Evolutionary conservation across 2,113 vertebrate genomes (phyloP), one percentile per base, ranked within the genome.

Genomic region (Embiotoca jacksoni): DNA sequence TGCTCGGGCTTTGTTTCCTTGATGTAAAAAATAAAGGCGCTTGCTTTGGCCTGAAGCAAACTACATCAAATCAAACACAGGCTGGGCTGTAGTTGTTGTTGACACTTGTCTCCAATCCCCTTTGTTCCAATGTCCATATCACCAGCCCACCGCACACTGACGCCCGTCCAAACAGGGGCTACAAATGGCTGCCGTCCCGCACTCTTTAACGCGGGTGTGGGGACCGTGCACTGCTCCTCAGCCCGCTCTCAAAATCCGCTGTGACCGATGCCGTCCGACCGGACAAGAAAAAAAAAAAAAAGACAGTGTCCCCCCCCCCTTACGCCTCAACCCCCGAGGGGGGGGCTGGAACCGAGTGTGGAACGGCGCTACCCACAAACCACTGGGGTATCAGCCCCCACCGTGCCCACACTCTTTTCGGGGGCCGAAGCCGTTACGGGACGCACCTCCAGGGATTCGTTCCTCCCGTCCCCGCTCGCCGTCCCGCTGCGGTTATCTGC

Each of bases 101-200:
- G 81, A 86, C 76, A 82, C 76, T 90, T 69, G 76, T 89, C 78
- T 85, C 23, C 88, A 87, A 92, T 92, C 90, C 81, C 58, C 64
- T 92, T 92, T 90, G 86, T 92, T 90, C 85, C 88, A 54, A 84
- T 49, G 82, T 89, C 85, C 75, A 65, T 92, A 91, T 92, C 90
- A 46, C 23, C 80, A 75, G 39, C 87, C 87, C 87, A 85, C 83
- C 37, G 61, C 79, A 50, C 76, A n/a, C 81, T 62, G 47, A 72
- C 39, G 80, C 73, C 78, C 61, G 84, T 87, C 90, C 89, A 89
- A 92, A 77, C 88, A 84, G 52, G 23, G 77, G 86, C 82, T 86
- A 85, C 84, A 75, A 72, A 79, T 81, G 84, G 87, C 81, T 80
- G 84, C 62, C 60, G 52, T 84, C 73, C 79, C 61, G 50, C 59